Percentiles rank a stretch among this genome's conserved stretches.
Evolutionary conservation across 2,797 vertebrate genomes (phyloP).

Genomic region (Paedocypris micromegethes): DNA sequence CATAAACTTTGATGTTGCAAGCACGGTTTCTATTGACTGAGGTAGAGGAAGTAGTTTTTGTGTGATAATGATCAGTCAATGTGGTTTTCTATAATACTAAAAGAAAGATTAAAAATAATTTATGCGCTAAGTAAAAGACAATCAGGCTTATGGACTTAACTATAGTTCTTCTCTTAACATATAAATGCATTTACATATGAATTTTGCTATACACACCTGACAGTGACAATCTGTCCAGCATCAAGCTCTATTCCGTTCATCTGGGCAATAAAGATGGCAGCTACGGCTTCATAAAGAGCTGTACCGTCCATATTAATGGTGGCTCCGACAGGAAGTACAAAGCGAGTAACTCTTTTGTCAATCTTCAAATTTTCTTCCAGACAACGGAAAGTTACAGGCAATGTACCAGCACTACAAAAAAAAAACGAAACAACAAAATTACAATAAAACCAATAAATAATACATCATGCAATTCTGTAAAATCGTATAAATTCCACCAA

Average conservation of each 20-base stretch:
- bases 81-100: too few relatives aligned
- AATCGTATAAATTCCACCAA: constrained; percentile 52
- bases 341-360: constrained; percentile 93
- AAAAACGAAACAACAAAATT: not conserved
- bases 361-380: constrained; percentile 95
- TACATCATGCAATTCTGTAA: not conserved
- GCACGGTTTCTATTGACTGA: too few relatives aligned
- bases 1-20: too few relatives aligned
- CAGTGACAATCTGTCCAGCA: constrained; percentile 90
- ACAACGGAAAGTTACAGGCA: constrained; percentile 96
- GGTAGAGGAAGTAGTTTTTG: too few relatives aligned
- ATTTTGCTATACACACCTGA: constrained; percentile 74
- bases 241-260: constrained; percentile 93
- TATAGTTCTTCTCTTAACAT: too few relatives aligned
- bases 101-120: too few relatives aligned
- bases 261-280: constrained; percentile 97
- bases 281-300: constrained; percentile 96
- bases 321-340: constrained; percentile 95
- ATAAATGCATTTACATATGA: not conserved
- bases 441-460: too few relatives aligned
- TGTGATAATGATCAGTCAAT: too few relatives aligned
- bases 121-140: too few relatives aligned
- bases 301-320: constrained; percentile 99
- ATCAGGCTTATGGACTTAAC: too few relatives aligned
- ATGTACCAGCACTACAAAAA: constrained; percentile 81